phyloP scores from a whole-genome alignment of 2,888 invertebrate genomes.

The Caenorhabditis sp. region DNA sequence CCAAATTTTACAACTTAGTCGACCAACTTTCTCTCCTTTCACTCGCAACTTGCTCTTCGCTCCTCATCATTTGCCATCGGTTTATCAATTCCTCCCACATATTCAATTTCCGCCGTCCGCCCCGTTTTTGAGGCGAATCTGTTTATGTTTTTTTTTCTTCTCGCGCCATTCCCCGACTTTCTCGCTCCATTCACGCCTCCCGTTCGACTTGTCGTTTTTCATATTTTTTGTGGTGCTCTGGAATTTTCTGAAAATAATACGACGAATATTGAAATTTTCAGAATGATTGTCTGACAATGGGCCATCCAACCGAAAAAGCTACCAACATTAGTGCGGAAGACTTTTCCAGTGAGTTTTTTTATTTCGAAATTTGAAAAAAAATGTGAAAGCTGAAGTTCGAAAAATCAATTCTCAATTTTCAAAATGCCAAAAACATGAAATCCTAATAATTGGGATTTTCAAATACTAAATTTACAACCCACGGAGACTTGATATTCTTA shows the following conservation, averaged over 20 bases:
- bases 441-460: too few relatives aligned
- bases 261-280: constrained; percentile 16
- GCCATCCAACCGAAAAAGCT: constrained; percentile 52
- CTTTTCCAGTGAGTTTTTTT: constrained; percentile 47
- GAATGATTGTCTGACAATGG: constrained; percentile 51
- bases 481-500: too few relatives aligned
- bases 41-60: background rate
- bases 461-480: too few relatives aligned
- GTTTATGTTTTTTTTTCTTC: constrained; percentile 1
- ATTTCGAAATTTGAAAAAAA: background rate
- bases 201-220: background rate
- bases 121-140: constrained; percentile 7
- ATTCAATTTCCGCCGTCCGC: constrained; percentile 23
- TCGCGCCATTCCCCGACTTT: background rate
- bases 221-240: background rate
- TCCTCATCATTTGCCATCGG: constrained; percentile 2
- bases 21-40: background rate
- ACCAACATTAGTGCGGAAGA: constrained; percentile 58
- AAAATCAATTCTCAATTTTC: too few relatives aligned
- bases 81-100: constrained; percentile 37
- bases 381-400: constrained; percentile 1
- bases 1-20: constrained; percentile 24
- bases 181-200: constrained; percentile 11
- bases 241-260: background rate
- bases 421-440: too few relatives aligned